A percentile compares a stretch with the other conserved stretches of the same genome.
These are phyloP conservation scores for Ramphastos sulfuratus DNA, from an alignment of 2,113 vertebrate species.

Conservation along the genomic window DNA sequence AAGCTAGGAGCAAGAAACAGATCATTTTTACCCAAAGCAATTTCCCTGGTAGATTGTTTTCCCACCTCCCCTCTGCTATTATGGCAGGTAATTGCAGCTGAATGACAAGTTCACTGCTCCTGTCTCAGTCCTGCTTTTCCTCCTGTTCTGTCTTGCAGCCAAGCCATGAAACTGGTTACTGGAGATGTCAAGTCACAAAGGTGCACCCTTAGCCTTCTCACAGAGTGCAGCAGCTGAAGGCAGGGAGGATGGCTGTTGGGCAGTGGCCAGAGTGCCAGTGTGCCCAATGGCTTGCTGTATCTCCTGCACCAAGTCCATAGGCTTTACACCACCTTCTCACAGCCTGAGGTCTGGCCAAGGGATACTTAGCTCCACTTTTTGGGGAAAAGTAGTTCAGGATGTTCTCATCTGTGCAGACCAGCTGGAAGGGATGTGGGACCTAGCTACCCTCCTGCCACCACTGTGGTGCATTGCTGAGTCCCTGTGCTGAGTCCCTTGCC, in stretches of 20 bases:
- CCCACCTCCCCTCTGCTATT: conserved; percentile 4
- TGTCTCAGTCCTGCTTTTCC: neutral
- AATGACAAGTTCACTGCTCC: conserved; percentile 4
- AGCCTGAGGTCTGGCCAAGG: neutral
- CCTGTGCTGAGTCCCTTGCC: rapidly evolving
- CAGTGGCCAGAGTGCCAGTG: rapidly evolving
- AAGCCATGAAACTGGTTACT: neutral
- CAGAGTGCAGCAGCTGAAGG: neutral
- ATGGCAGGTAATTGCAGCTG: conserved; percentile 4
- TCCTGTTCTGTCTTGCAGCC: neutral
- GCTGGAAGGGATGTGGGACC: neutral
- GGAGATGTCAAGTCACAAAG: neutral
- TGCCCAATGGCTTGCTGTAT: rapidly evolving
- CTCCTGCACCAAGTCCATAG: neutral
- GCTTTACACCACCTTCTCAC: neutral
- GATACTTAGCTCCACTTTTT: neutral
- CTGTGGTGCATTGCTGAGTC: rapidly evolving
- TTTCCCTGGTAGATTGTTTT: conserved; percentile 51
- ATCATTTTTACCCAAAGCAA: conserved; percentile 51
- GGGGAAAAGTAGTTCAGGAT: neutral
- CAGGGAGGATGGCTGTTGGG: neutral
- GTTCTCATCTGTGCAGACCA: rapidly evolving
- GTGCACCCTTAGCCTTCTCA: neutral
- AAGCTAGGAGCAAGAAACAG: neutral
- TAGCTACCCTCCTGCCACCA: neutral